These are phyloP conservation scores for Andrena cerasifolii DNA, from an alignment of 1,140 invertebrate species.

Conservation along the genomic window DNA sequence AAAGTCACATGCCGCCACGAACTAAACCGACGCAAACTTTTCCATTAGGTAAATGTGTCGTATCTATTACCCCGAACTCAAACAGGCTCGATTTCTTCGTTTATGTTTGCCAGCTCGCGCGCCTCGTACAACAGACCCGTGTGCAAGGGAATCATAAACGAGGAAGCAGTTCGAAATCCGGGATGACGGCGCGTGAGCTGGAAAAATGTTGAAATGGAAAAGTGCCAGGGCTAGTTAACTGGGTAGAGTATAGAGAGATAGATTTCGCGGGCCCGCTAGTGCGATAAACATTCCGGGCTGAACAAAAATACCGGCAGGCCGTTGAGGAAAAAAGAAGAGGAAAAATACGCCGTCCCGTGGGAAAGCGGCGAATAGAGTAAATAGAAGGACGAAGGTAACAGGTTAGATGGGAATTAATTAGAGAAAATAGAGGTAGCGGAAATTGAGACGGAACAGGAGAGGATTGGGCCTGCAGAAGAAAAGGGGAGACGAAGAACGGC, in stretches of 20 bases:
- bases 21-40: conserved; percentile 34
- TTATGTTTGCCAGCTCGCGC: too few relatives aligned
- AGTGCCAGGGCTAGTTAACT: too few relatives aligned
- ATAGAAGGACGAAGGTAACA: not conserved
- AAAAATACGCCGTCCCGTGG: not conserved
- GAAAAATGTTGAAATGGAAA: too few relatives aligned
- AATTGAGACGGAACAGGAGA: not conserved
- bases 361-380: not conserved
- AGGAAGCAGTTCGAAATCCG: too few relatives aligned
- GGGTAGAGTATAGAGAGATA: too few relatives aligned
- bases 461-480: not conserved
- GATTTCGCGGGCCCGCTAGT: not conserved
- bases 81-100: too few relatives aligned
- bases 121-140: too few relatives aligned
- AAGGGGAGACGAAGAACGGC: not conserved
- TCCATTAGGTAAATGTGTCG: too few relatives aligned
- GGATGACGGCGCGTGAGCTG: too few relatives aligned
- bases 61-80: too few relatives aligned
- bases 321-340: not conserved
- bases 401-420: conserved; percentile 31
- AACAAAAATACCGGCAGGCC: not conserved
- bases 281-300: not conserved
- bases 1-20: not conserved
- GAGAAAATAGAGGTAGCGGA: not conserved
- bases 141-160: too few relatives aligned